A percentile compares a stretch with the other conserved stretches of the same genome.
Conservation (phyloP, 2,888 invertebrate genomes). For the Tetranychus truncatus region DNA sequence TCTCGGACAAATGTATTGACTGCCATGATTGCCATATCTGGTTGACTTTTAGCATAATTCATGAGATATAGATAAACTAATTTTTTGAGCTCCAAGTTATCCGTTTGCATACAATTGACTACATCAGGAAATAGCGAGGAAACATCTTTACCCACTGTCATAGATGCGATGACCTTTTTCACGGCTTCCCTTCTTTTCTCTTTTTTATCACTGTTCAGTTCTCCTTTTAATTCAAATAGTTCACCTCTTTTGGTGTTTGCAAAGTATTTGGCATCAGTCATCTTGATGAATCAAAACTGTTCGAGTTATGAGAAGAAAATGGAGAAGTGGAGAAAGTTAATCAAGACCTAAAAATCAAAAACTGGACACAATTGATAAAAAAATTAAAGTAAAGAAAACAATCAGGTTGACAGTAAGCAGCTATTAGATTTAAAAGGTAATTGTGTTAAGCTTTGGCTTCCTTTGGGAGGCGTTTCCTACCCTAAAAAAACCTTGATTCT, state of each 20-base stretch:
- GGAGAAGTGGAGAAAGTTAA: too few relatives aligned
- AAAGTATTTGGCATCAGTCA: slow-evolving; percentile 99
- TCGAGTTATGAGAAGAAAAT: too few relatives aligned
- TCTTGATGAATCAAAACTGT: slow-evolving; percentile 33
- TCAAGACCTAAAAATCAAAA: too few relatives aligned
- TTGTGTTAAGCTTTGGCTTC: too few relatives aligned
- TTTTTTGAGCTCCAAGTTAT: slow-evolving; percentile 94
- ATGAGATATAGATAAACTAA: slow-evolving; percentile 93
- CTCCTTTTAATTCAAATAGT: slow-evolving; percentile 96
- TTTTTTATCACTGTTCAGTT: slow-evolving; percentile 96
- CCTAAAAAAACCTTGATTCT: too few relatives aligned
- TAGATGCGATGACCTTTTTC: slow-evolving; percentile 97
- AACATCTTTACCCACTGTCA: slow-evolving; percentile 99
- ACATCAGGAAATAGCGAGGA: slow-evolving; percentile 96
- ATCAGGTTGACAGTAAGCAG: too few relatives aligned
- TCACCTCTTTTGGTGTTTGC: slow-evolving; percentile 98
- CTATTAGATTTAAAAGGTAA: too few relatives aligned
- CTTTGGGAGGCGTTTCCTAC: too few relatives aligned
- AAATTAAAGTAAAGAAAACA: too few relatives aligned
- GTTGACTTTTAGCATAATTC: slow-evolving; percentile 99
- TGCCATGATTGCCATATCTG: slow-evolving; percentile 99
- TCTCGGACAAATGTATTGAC: slow-evolving; percentile 99
- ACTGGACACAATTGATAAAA: too few relatives aligned
- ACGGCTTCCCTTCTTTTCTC: slow-evolving; percentile 99
- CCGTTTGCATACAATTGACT: slow-evolving; percentile 99